These are phyloP conservation scores for Microcebus griseorufus DNA, from an alignment of 2,113 vertebrate species.

Conservation along the genomic window DNA sequence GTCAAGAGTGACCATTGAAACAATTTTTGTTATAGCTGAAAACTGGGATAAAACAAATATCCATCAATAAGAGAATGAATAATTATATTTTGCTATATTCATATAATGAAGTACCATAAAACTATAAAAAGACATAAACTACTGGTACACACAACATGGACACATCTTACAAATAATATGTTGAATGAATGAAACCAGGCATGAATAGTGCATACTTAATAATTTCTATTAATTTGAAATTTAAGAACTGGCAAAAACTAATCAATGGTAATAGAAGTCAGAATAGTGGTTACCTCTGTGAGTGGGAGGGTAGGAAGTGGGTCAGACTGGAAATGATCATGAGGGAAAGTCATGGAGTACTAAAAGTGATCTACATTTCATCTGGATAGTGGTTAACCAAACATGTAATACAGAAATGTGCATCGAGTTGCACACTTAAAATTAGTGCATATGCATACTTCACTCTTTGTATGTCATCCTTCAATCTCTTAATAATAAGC, in stretches of 20 bases:
- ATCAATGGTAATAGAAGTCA: background rate
- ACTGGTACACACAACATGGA: background rate
- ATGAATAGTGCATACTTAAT: background rate
- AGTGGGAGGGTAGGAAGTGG: background rate
- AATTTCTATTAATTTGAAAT: background rate
- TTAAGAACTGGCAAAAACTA: background rate
- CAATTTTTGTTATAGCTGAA: background rate
- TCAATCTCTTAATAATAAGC: background rate
- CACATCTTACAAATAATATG: background rate
- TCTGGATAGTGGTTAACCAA: background rate
- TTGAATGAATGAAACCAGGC: background rate
- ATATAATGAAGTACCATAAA: background rate
- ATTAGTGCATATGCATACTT: background rate
- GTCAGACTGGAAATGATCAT: background rate
- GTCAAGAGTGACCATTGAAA: background rate
- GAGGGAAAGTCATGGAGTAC: background rate
- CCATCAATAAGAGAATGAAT: background rate
- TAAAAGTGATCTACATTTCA: background rate
- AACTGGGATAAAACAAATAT: background rate
- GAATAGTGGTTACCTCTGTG: background rate
- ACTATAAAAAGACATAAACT: background rate
- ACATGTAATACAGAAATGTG: background rate
- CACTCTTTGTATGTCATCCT: background rate
- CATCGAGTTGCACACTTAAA: background rate
- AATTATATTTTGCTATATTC: background rate